These are phyloP conservation scores for Ectropis grisescens DNA, from an alignment of 1,140 invertebrate species.

Conservation along the genomic window DNA sequence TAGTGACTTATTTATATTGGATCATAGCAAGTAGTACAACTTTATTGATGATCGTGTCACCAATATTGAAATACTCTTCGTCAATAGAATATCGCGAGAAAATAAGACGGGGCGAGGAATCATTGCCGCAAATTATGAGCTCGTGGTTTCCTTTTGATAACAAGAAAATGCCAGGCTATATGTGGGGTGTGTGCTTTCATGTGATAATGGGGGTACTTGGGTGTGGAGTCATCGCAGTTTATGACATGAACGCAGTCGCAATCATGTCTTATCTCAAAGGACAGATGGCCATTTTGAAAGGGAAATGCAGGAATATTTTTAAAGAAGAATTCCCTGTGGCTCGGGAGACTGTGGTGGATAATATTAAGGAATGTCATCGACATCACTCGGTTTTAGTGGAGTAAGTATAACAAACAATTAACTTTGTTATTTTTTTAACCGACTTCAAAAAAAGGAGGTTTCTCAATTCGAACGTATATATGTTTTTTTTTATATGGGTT, in stretches of 20 bases:
- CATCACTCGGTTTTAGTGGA: slow-evolving; percentile 31
- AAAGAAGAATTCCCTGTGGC: slow-evolving; percentile 8
- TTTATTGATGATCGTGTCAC: slow-evolving; percentile 17
- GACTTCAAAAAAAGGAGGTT: no score
- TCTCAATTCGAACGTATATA: no score
- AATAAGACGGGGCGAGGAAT: slow-evolving; percentile 20
- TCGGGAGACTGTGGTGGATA: slow-evolving; percentile 14
- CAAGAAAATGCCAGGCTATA: slow-evolving; percentile 29
- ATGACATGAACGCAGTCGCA: slow-evolving; percentile 30
- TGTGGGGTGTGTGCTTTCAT: slow-evolving; percentile 19
- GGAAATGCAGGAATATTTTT: slow-evolving; percentile 30
- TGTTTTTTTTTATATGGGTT: no score
- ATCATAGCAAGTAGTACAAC: slow-evolving; percentile 23
- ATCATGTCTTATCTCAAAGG: slow-evolving; percentile 22
- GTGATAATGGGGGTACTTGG: slow-evolving; percentile 23
- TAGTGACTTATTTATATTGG: slow-evolving; percentile 35
- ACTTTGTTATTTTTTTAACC: no score
- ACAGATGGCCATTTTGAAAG: slow-evolving; percentile 22
- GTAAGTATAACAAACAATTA: slow-evolving; percentile 30
- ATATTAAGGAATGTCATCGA: slow-evolving; percentile 38
- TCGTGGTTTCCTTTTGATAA: slow-evolving; percentile 49
- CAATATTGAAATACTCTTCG: slow-evolving; percentile 29
- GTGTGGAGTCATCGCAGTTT: slow-evolving; percentile 22
- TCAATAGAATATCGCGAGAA: slow-evolving; percentile 18
- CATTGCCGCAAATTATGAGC: slow-evolving; percentile 33